phyloP scores from a whole-genome alignment of 2,888 invertebrate genomes.

The Drosophila hamatofila region DNA sequence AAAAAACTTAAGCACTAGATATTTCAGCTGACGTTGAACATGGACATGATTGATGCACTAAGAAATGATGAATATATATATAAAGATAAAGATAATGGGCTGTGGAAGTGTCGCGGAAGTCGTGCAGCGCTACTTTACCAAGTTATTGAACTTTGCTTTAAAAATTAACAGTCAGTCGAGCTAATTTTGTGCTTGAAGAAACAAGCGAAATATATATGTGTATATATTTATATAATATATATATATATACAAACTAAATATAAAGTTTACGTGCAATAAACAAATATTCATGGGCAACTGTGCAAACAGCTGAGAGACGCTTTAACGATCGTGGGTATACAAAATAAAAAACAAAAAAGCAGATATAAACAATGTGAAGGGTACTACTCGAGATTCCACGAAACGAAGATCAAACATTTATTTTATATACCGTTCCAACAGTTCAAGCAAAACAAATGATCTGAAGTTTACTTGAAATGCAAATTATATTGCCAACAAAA shows the following conservation, averaged over 20 bases:
- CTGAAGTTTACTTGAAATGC: neutral
- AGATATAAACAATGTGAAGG: constrained; percentile 18
- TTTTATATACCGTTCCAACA: constrained; percentile 13
- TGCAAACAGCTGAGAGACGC: constrained; percentile 19
- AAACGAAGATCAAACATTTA: constrained; percentile 27
- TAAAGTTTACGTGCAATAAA: constrained; percentile 40
- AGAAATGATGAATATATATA: neutral
- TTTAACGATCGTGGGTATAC: constrained; percentile 11
- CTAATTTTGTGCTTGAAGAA: constrained; percentile 29
- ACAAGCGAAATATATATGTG: neutral
- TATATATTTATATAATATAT: neutral
- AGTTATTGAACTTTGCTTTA: constrained; percentile 58
- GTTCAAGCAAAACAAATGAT: constrained; percentile 22
- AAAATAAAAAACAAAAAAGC: neutral
- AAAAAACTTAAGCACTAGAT: constrained; percentile 15
- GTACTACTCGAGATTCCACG: constrained; percentile 30
- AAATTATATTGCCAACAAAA: neutral
- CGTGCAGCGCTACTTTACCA: constrained; percentile 23
- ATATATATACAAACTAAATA: constrained; percentile 25
- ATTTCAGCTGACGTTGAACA: constrained; percentile 28
- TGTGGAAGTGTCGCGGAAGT: constrained; percentile 49
- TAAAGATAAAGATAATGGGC: constrained; percentile 34
- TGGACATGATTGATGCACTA: constrained; percentile 48
- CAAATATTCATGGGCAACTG: constrained; percentile 50
- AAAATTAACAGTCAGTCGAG: constrained; percentile 38